A percentile compares a stretch with the other conserved stretches of the same genome.
Conservation (phyloP, 2,797 vertebrate species). For the Dipus sagitta region DNA sequence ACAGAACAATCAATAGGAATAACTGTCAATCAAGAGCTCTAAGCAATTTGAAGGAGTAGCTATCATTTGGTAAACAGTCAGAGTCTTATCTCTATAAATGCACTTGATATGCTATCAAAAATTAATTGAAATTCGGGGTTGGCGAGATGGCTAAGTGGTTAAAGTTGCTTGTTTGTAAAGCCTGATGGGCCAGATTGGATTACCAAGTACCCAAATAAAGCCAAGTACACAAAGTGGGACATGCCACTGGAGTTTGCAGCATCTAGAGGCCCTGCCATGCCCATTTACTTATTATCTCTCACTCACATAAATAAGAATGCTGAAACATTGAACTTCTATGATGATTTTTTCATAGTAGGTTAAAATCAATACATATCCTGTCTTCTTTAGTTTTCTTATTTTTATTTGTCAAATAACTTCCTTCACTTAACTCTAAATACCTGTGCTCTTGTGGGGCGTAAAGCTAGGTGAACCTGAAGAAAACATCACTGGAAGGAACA, state of each 20-base stretch:
- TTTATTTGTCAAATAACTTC: neutral
- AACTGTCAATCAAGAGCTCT: neutral
- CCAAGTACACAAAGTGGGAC: no score
- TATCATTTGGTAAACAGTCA: conserved; percentile 7
- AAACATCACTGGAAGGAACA: neutral
- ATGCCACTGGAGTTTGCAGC: no score
- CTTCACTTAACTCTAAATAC: neutral
- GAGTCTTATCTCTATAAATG: neutral
- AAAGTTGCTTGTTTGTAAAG: no score
- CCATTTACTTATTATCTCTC: no score
- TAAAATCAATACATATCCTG: neutral
- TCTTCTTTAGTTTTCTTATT: neutral
- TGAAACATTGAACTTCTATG: neutral
- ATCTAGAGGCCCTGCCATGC: no score
- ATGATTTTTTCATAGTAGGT: neutral
- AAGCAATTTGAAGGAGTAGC: neutral
- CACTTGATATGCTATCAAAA: neutral
- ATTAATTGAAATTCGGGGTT: no score
- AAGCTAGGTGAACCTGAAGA: neutral
- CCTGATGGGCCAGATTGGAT: no score
- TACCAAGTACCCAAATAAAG: no score
- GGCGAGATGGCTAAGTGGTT: no score
- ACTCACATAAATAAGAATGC: no score
- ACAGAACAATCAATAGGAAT: neutral
- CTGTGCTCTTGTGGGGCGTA: neutral